Conservation (phyloP, 2,797 vertebrate genomes). For the Brotogeris chrysoptera region DNA sequence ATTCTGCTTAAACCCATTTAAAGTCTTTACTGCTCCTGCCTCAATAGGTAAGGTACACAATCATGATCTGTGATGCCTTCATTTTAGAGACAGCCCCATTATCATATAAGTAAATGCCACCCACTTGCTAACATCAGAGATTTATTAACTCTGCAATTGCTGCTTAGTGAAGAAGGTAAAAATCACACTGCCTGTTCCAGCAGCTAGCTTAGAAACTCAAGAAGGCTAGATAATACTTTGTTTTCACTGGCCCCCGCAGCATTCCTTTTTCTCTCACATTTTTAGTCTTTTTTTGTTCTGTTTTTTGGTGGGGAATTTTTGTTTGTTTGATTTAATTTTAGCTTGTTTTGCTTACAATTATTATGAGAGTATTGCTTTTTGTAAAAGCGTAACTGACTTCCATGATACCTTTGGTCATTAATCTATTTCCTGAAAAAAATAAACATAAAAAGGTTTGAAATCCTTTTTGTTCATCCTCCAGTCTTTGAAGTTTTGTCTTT, state of each 20-base stretch:
- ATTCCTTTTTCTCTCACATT: not conserved
- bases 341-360: not conserved
- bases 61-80: not conserved
- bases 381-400: not conserved
- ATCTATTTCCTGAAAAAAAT: not conserved
- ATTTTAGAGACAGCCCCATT: not conserved
- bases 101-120: slow-evolving; percentile 45
- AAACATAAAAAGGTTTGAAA: not conserved
- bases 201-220: not conserved
- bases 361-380: not conserved
- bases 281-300: not conserved
- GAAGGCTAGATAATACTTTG: not conserved
- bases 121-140: not conserved
- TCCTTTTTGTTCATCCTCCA: not conserved
- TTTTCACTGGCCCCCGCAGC: fast-evolving
- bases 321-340: not conserved
- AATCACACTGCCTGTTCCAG: not conserved
- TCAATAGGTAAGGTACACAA: slow-evolving; percentile 8
- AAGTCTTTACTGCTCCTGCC: not conserved
- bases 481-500: not conserved
- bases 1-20: slow-evolving; percentile 17
- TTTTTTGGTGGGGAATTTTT: not conserved
- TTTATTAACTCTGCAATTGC: slow-evolving; percentile 26
- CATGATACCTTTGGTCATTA: not conserved
- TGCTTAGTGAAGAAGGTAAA: not conserved